Conservation (phyloP, 2,888 invertebrate species). For the Anticlea derivata region DNA sequence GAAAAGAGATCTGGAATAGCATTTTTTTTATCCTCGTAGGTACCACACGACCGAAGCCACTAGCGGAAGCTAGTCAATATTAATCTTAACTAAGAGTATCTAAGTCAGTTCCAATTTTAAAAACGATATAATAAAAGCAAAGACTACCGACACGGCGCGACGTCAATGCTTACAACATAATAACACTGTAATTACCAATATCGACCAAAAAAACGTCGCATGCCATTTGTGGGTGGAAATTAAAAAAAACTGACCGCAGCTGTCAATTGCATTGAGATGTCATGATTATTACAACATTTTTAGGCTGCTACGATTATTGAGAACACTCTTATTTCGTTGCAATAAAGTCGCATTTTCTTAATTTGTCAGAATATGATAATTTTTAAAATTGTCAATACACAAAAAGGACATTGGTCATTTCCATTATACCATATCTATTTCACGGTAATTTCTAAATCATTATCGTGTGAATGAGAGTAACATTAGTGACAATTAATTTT, state of each 20-base stretch:
- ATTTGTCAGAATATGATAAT: background rate
- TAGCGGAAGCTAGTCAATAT: no score
- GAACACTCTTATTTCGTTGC: background rate
- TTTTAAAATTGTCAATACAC: conserved; percentile 37
- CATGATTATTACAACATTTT: conserved; percentile 42
- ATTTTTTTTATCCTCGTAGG: no score
- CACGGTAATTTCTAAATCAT: conserved; percentile 57
- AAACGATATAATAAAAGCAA: background rate
- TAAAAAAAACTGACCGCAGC: conserved; percentile 69
- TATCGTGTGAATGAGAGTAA: conserved; percentile 64
- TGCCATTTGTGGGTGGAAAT: conserved; percentile 40
- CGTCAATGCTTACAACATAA: conserved; percentile 20
- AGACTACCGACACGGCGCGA: conserved; percentile 8
- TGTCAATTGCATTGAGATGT: conserved; percentile 76
- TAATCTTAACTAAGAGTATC: no score
- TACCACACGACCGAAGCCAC: no score
- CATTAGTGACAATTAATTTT: conserved; percentile 74
- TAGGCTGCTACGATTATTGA: background rate
- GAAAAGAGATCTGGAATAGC: no score
- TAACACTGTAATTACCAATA: conserved; percentile 43
- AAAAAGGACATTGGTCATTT: conserved; percentile 66
- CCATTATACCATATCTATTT: conserved; percentile 45
- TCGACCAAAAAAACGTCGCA: conserved; percentile 47
- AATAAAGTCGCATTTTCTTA: conserved; percentile 38
- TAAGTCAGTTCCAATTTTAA: background rate